A percentile compares a stretch with the other conserved stretches of the same genome.
Conservation (phyloP, 2,113 vertebrate genomes). For the Upupa epops region DNA sequence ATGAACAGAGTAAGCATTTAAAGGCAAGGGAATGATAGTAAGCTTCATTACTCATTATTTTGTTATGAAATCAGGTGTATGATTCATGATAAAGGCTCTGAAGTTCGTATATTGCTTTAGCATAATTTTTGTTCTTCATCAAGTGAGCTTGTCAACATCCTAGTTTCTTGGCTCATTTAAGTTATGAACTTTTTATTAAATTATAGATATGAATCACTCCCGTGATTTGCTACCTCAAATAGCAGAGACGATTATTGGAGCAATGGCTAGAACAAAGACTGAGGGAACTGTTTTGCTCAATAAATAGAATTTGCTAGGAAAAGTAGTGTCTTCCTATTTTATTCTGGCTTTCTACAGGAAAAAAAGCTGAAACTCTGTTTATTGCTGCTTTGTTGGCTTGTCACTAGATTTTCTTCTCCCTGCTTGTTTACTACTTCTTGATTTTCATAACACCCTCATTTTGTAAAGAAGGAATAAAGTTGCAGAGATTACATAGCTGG, state of each 20-base stretch:
- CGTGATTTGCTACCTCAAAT: neutral
- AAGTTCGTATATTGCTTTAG: neutral
- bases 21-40: neutral
- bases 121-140: neutral
- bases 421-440: neutral
- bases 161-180: neutral
- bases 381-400: neutral
- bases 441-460: neutral
- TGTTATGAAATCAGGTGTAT: neutral
- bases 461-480: neutral
- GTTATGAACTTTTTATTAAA: neutral
- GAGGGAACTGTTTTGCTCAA: neutral
- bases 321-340: neutral
- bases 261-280: neutral
- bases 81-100: neutral
- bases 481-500: neutral
- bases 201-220: neutral
- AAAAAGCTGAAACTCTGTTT: neutral
- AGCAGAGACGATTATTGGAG: neutral
- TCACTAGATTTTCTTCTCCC: neutral
- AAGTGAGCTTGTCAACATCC: slow-evolving; percentile 1
- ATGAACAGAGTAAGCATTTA: neutral
- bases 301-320: neutral
- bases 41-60: neutral
- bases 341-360: neutral